Evolutionary conservation across 2,888 invertebrate genomes (phyloP).

Genomic region (Cotesia congregata): DNA sequence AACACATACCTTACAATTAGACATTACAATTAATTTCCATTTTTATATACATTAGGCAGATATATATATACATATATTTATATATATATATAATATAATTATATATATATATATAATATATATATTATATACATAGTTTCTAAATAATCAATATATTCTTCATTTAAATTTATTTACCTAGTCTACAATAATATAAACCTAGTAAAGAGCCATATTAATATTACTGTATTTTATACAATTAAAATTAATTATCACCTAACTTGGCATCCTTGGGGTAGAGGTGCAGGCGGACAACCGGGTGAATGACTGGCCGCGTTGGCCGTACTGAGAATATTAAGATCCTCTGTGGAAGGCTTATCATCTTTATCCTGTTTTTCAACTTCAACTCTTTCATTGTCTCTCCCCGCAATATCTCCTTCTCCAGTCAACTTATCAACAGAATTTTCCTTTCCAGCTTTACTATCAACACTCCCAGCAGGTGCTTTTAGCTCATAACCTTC

Average conservation of each 20-base stretch:
- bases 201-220: conserved; percentile 57
- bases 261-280: conserved; percentile 86
- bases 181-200: conserved; percentile 47
- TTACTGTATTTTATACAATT: conserved; percentile 64
- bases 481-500: conserved; percentile 77
- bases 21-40: conserved; percentile 49
- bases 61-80: conserved; percentile 47
- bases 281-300: conserved; percentile 72
- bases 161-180: background rate
- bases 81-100: conserved; percentile 38
- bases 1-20: conserved; percentile 49
- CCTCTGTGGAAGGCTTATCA: conserved; percentile 56
- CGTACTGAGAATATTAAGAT: conserved; percentile 49
- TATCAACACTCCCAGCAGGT: conserved; percentile 52
- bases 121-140: conserved; percentile 40
- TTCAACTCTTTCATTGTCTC: conserved; percentile 47
- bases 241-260: conserved; percentile 88
- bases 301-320: conserved; percentile 54
- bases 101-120: conserved; percentile 46
- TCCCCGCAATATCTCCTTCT: conserved; percentile 50
- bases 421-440: conserved; percentile 20
- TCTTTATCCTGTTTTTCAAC: conserved; percentile 48
- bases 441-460: conserved; percentile 40
- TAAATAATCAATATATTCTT: background rate
- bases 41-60: conserved; percentile 51